Base-by-base conservation (phyloP, 35 echinoderm and acorn worm species). In the Lytechinus pictus region DNA sequence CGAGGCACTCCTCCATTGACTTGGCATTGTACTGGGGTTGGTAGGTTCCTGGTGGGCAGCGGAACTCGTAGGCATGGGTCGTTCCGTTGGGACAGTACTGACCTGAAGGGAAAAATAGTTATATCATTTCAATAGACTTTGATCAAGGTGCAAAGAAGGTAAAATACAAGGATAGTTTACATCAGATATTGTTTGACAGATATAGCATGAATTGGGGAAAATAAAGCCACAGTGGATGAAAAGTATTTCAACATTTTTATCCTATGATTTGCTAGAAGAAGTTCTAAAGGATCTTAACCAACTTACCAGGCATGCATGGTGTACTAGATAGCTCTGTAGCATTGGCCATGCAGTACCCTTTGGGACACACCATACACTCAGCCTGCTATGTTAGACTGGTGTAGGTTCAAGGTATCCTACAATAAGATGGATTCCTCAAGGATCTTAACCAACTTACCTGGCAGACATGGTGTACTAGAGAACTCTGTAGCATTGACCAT, bases 31-130 rank as follows among this genome's bases (percentile, higher is more conserved):
- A 61, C 53, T 97, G 96, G 21, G 94, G 54, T 58, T 99, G 97
- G 95, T 98, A 99, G 29, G 98, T 99, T 9, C 98, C 98, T 27
- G 97, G 98, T 24, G 96, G 96, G 55, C 98, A 99, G 2, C 96
- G 98, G 92, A 97, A 98, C 92, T 99, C 96, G 55, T 95, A 96
- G 54, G 98, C 53, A 94, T 99, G 95, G 21, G 56, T 95, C 89
- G 97, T 98, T 11, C 98, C 98, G 95, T 97, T 97, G 0, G 98
- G 98, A 89, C 98, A 99, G 95, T 97, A 99, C 61, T 98, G 94
- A 71, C 97, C 97, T 97, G 95, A 12, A 60, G 86, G 51, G 52
- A 86, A 94, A n/a, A 55, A 57, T 4, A 57, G 11, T 8, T 11
- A 24, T 57, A 44, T 44, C 33, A 44, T 44, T 44, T 44, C 33